Evolutionary conservation across 2,888 invertebrate species (phyloP).

Genomic region (Drosophila hamatofila): DNA sequence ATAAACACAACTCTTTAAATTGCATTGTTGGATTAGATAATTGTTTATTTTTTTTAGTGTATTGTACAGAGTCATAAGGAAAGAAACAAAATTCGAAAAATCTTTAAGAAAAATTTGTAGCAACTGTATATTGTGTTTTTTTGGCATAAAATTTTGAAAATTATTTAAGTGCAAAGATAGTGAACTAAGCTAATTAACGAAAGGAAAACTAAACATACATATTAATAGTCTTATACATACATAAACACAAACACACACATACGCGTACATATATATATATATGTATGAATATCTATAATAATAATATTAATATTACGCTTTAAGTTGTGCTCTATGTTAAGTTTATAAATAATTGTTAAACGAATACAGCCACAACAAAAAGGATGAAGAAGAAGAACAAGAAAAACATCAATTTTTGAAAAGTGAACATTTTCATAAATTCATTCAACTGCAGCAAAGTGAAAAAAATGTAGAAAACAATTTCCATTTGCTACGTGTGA

Average conservation of each 20-base stretch:
- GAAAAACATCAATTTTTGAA: conserved; percentile 9
- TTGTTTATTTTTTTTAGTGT: conserved; percentile 42
- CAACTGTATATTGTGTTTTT: conserved; percentile 13
- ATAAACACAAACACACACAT: not conserved
- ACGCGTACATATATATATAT: not conserved
- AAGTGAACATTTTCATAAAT: not conserved
- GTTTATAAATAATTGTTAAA: conserved; percentile 51
- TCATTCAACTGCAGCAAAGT: not conserved
- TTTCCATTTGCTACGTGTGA: not conserved
- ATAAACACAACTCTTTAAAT: not conserved
- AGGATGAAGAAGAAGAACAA: conserved; percentile 9
- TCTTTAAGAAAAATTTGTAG: conserved; percentile 2
- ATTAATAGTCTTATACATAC: conserved; percentile 33
- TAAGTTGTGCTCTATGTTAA: conserved; percentile 67
- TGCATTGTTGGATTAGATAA: conserved; percentile 38
- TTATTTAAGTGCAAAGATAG: conserved; percentile 53
- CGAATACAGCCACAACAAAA: conserved; percentile 24
- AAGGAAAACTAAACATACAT: conserved; percentile 22
- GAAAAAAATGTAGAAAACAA: not conserved
- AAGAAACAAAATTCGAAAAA: not conserved
- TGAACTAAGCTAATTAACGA: conserved; percentile 27
- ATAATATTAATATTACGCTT: conserved; percentile 31
- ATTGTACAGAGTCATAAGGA: conserved; percentile 31
- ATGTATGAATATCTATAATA: conserved; percentile 1
- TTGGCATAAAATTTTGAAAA: conserved; percentile 29